phyloP scores from a whole-genome alignment of 2,888 invertebrate genomes.

The Drosophila mimica region DNA sequence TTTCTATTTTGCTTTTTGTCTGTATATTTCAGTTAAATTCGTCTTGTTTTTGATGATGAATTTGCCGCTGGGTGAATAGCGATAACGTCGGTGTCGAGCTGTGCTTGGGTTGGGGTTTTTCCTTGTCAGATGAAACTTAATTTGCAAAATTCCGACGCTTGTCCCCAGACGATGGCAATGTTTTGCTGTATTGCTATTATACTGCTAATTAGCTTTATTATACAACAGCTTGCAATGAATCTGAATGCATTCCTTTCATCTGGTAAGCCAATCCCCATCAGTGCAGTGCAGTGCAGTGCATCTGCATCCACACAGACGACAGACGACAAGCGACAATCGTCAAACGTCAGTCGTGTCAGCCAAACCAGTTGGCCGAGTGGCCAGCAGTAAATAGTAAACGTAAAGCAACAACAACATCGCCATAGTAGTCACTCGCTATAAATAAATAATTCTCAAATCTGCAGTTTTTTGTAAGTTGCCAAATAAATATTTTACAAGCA shows the following conservation, averaged over 20 bases:
- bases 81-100: slow-evolving; percentile 3
- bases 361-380: slow-evolving; percentile 60
- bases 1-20: not conserved
- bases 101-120: slow-evolving; percentile 47
- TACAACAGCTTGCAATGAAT: slow-evolving; percentile 49
- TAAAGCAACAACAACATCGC: slow-evolving; percentile 2
- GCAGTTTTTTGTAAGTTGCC: not conserved
- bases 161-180: slow-evolving; percentile 28
- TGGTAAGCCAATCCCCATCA: slow-evolving; percentile 65
- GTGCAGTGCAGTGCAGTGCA: slow-evolving; percentile 39
- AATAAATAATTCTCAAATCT: not conserved
- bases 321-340: slow-evolving; percentile 20
- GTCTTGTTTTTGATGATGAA: slow-evolving; percentile 9
- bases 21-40: not conserved
- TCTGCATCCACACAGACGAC: slow-evolving; percentile 54
- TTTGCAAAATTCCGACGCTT: slow-evolving; percentile 57
- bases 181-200: slow-evolving; percentile 6
- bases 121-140: slow-evolving; percentile 48
- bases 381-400: slow-evolving; percentile 19
- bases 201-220: slow-evolving; percentile 63
- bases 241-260: slow-evolving; percentile 59
- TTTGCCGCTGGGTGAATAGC: slow-evolving; percentile 4
- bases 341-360: slow-evolving; percentile 6
- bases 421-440: not conserved
- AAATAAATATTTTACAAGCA: not conserved